phyloP scores from a whole-genome alignment of 2,888 invertebrate species.

The Dione vanillae region DNA sequence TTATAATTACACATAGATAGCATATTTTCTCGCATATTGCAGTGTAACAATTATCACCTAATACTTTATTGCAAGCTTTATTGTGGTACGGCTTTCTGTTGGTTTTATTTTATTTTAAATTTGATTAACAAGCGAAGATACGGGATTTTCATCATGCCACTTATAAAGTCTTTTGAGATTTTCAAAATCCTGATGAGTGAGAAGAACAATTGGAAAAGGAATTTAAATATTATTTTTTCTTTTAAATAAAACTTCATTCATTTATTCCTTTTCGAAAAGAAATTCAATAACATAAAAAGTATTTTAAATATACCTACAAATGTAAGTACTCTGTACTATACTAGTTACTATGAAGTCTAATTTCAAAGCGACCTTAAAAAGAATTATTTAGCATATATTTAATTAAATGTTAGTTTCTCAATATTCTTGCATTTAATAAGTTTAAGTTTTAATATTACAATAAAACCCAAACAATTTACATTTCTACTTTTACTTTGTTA shows the following conservation, averaged over 20 bases:
- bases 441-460: background rate
- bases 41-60: background rate
- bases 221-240: too few species aligned
- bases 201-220: too few species aligned
- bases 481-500: background rate
- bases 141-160: background rate
- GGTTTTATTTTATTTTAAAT: background rate
- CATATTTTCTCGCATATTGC: background rate
- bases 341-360: background rate
- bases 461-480: background rate
- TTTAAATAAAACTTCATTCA: too few species aligned
- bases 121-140: background rate
- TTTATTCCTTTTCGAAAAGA: too few species aligned
- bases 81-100: too few species aligned
- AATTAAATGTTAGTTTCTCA: conserved; percentile 1
- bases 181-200: too few species aligned
- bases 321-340: background rate
- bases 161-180: too few species aligned
- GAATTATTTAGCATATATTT: background rate
- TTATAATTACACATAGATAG: background rate
- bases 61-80: too few species aligned
- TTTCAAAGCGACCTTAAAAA: background rate
- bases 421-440: background rate
- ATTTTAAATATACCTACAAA: too few species aligned
- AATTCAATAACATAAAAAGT: too few species aligned